Base-by-base conservation (phyloP, 2,888 invertebrate genomes). In the Lagria hirta region DNA sequence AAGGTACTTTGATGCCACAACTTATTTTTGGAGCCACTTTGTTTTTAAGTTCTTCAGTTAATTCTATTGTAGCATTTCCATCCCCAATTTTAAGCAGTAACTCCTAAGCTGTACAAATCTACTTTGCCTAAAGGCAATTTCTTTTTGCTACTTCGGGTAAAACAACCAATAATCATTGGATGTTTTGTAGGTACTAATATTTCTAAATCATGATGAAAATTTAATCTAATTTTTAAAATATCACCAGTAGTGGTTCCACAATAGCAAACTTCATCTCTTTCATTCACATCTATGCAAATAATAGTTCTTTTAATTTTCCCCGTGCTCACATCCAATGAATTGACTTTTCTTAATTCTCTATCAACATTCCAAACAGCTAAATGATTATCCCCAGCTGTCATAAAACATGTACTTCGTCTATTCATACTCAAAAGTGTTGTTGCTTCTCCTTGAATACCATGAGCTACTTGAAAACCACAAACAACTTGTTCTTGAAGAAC, bases 241-340 rank as follows among this genome's bases (percentile, higher is more conserved):
- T 87, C 94, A 17, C 85, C 94, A 61, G 91, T 87, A 6, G 79
- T 75, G 7, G 94, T 95, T 3, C 95, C 95, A 53, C 93, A 88
- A 66, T 84, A 90, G 28, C 87, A 84, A 47, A 78, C 79, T 27
- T 82, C 75, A 64, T 94, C 93, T 21, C 81, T 77, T 3, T 73
- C 73, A 57, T 82, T 84, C 37, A 90, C 70, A 52, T 81, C 81
- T 50, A 90, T 78, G 52, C 88, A 88, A 16, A 83, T 80, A 13
- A 93, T 83, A 33, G 78, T 78, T 22, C 95, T 76, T 37, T 88
- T 84, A 51, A 90, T 72, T 70, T 88, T 89, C 15, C 89, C 88
- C 54, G 90, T 73, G 22, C 81, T 76, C 1, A 92, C 86, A 61
- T 92, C 88, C 13, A 81, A 35, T 11, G 52, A 54, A 14, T 41